A percentile compares a stretch with the other conserved stretches of the same genome.
Conservation (phyloP, 2,797 vertebrate species). For the Tarsius wallacei region DNA sequence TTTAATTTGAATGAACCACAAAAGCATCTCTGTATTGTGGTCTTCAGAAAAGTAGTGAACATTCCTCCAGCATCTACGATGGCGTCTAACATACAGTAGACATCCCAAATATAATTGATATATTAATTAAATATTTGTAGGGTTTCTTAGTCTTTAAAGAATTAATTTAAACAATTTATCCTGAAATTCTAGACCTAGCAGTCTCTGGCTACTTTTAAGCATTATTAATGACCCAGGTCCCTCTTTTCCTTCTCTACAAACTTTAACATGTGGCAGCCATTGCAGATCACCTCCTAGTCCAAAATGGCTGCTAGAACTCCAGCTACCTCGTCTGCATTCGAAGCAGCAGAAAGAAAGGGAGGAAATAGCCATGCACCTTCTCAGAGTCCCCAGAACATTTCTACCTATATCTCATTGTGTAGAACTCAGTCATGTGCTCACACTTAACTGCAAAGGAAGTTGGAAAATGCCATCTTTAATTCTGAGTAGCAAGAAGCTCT, state of each 20-base stretch:
- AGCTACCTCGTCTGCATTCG: background rate
- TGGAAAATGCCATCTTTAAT: constrained; percentile 29
- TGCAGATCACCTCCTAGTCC: background rate
- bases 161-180: constrained; percentile 16
- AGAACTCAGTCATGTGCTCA: background rate
- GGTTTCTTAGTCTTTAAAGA: background rate
- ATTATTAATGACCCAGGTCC: background rate
- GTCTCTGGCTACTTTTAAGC: background rate
- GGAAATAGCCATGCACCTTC: background rate
- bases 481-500: constrained; percentile 35
- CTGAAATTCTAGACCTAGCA: background rate
- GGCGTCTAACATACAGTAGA: background rate
- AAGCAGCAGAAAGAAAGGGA: background rate
- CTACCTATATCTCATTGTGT: background rate
- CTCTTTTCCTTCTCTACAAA: background rate
- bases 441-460: background rate
- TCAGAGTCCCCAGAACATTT: background rate
- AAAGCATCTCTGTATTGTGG: background rate
- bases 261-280: background rate
- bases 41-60: constrained; percentile 14
- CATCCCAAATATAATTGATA: constrained; percentile 1
- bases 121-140: background rate
- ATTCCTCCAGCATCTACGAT: background rate
- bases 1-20: constrained; percentile 28
- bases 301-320: background rate